Percentiles rank a stretch among this genome's conserved stretches.
phyloP scores from a whole-genome alignment of 2,888 invertebrate genomes.

The Chloroclystis v-ata region DNA sequence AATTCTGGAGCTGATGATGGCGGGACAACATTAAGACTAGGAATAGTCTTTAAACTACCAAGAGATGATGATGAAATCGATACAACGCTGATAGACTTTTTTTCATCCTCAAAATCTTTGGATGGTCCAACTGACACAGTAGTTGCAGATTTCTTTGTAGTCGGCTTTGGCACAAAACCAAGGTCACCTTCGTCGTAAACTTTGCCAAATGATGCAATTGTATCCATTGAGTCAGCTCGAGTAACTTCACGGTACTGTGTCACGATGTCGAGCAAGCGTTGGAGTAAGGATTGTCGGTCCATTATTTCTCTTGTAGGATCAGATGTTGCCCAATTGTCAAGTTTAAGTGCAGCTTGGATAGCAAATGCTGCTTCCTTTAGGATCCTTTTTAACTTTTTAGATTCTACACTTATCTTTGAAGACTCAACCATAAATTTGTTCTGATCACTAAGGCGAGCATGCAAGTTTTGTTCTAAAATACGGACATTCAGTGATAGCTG shows the following conservation, averaged over 20 bases:
- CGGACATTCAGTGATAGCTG: conserved; percentile 66
- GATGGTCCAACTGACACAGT: conserved; percentile 29
- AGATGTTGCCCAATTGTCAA: conserved; percentile 60
- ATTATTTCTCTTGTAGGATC: conserved; percentile 60
- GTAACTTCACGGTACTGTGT: conserved; percentile 62
- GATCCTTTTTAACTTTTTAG: conserved; percentile 74
- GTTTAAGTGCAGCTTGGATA: conserved; percentile 77
- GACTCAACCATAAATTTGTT: conserved; percentile 65
- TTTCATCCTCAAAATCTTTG: conserved; percentile 27
- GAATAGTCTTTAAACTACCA: conserved; percentile 58
- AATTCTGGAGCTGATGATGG: conserved; percentile 35
- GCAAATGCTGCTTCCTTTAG: conserved; percentile 80
- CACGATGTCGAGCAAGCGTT: conserved; percentile 76
- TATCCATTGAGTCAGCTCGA: conserved; percentile 57
- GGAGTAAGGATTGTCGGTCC: conserved; percentile 69
- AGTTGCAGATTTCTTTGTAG: conserved; percentile 40
- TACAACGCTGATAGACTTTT: conserved; percentile 27
- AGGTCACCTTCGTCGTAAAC: conserved; percentile 82
- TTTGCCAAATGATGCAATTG: conserved; percentile 70
- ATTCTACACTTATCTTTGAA: conserved; percentile 71
- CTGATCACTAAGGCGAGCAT: conserved; percentile 69
- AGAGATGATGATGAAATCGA: conserved; percentile 42
- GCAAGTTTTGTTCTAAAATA: conserved; percentile 77
- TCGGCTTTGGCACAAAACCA: conserved; percentile 80
- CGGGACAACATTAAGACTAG: conserved; percentile 54